Percentiles rank a stretch among this genome's conserved stretches.
These are phyloP conservation scores for Upupa epops DNA, from an alignment of 2,113 vertebrate genomes.

Conservation along the genomic window DNA sequence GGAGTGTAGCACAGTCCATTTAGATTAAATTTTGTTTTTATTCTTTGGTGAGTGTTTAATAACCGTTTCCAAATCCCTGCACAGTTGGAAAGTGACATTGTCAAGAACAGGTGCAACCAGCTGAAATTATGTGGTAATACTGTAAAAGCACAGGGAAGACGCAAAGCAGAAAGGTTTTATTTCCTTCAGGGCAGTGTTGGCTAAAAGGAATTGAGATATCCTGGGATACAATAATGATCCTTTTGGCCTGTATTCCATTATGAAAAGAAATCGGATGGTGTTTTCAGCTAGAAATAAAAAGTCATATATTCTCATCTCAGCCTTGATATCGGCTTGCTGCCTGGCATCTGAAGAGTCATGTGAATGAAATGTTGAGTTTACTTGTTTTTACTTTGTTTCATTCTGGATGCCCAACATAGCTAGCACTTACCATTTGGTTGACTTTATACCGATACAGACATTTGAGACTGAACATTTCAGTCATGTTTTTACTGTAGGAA, in stretches of 20 bases:
- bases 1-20: conserved; percentile 30
- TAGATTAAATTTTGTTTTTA: conserved; percentile 63
- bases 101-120: conserved; percentile 61
- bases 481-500: background rate
- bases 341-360: background rate
- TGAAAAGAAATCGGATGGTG: background rate
- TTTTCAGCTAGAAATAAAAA: background rate
- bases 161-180: background rate
- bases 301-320: background rate
- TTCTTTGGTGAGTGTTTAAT: conserved; percentile 70
- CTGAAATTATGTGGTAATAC: conserved; percentile 43
- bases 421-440: background rate
- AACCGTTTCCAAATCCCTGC: conserved; percentile 58
- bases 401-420: background rate
- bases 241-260: background rate
- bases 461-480: background rate
- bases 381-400: background rate
- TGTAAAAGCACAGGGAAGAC: conserved; percentile 25
- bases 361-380: background rate
- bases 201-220: conserved; percentile 9
- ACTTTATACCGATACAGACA: background rate
- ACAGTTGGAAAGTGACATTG: conserved; percentile 59
- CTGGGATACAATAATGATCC: background rate
- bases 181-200: background rate
- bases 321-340: background rate